A percentile compares a stretch with the other conserved stretches of the same genome.
phyloP scores from a whole-genome alignment of 2,888 invertebrate species.

The Netelia inedita region DNA sequence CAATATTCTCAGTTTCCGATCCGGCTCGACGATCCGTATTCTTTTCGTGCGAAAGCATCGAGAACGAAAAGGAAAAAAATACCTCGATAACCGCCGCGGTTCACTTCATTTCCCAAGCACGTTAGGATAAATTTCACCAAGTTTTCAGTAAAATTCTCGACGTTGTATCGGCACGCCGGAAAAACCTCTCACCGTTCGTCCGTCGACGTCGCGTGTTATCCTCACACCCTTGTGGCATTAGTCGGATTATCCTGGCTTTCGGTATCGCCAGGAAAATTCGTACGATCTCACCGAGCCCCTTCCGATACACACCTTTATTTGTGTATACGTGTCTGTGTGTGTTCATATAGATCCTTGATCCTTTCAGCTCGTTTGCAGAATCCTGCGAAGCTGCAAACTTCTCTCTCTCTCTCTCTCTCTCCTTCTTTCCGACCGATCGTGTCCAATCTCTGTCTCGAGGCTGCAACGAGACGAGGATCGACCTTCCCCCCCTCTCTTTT shows the following conservation, averaged over 20 bases:
- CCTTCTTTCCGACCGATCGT: slow-evolving; percentile 26
- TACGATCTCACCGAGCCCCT: slow-evolving; percentile 18
- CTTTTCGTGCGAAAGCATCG: slow-evolving; percentile 47
- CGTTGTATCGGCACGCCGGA: neutral
- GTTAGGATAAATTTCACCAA: neutral
- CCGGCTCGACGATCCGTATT: neutral
- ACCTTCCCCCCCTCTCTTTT: neutral
- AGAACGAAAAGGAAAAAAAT: slow-evolving; percentile 5
- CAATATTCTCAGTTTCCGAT: too few species aligned
- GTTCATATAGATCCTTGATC: neutral
- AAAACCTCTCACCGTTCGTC: slow-evolving; percentile 20
- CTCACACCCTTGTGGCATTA: slow-evolving; percentile 44
- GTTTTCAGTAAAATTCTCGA: slow-evolving; percentile 3
- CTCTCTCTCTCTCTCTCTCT: slow-evolving; percentile 28
- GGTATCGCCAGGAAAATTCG: slow-evolving; percentile 51
- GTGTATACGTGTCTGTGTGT: neutral
- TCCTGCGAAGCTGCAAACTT: slow-evolving; percentile 31
- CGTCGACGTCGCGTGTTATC: slow-evolving; percentile 29
- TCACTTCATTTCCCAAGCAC: too few species aligned
- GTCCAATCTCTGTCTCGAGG: slow-evolving; percentile 22
- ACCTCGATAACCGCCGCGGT: neutral
- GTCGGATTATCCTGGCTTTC: slow-evolving; percentile 65
- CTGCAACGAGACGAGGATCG: neutral
- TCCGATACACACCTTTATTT: slow-evolving; percentile 1
- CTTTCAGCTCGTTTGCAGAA: slow-evolving; percentile 41